Percentiles rank a stretch among this genome's conserved stretches.
Conservation (phyloP, 2,888 invertebrate genomes). For the Heteromurus nitidus region DNA sequence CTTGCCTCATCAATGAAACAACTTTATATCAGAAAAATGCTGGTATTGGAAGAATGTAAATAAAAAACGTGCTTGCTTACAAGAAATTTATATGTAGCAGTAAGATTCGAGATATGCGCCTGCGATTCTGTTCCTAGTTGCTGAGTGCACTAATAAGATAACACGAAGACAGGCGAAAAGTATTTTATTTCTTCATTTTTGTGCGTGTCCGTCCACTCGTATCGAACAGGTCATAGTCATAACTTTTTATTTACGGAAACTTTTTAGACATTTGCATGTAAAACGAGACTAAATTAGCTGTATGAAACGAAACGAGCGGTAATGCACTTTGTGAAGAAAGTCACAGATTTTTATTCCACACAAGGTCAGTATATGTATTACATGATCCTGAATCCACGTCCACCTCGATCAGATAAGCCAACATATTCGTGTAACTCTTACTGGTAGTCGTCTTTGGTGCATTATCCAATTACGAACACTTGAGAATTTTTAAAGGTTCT, state of each 20-base stretch:
- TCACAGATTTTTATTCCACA: background rate
- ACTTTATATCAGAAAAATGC: too few relatives aligned
- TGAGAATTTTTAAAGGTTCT: too few relatives aligned
- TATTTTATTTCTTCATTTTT: background rate
- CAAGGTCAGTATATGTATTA: constrained; percentile 20
- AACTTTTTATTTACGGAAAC: background rate
- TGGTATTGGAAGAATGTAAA: too few relatives aligned
- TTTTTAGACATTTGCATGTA: constrained; percentile 29
- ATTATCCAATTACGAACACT: constrained; percentile 48
- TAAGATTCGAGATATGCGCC: too few relatives aligned
- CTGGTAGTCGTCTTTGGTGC: constrained; percentile 1
- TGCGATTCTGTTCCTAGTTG: too few relatives aligned
- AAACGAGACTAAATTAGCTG: constrained; percentile 22
- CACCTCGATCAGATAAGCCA: constrained; percentile 31
- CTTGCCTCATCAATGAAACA: too few relatives aligned
- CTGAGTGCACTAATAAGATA: too few relatives aligned
- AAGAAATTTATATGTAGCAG: too few relatives aligned
- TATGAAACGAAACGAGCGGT: background rate
- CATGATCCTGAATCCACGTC: background rate
- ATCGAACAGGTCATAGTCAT: background rate
- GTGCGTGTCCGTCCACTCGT: too few relatives aligned
- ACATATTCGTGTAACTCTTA: background rate
- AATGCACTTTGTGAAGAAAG: background rate
- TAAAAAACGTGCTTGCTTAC: too few relatives aligned
- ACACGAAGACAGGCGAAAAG: too few relatives aligned